Percentiles rank a stretch among this genome's conserved stretches.
Evolutionary conservation across 2,888 invertebrate species (phyloP).

Genomic region (Chrysodeixis includens): DNA sequence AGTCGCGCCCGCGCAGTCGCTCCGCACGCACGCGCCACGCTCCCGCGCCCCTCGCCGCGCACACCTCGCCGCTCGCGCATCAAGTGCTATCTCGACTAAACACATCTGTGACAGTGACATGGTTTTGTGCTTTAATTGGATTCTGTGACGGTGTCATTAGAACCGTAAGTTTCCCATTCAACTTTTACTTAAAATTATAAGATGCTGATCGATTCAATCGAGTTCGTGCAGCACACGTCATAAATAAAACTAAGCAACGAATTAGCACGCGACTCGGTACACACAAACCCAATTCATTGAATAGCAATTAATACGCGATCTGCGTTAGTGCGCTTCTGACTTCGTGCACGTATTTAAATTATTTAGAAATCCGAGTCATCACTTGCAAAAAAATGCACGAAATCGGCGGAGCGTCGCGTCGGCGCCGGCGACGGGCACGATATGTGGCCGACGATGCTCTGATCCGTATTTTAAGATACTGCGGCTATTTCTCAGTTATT

Average conservation of each 20-base stretch:
- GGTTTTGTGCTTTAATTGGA: conserved; percentile 85
- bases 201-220: conserved; percentile 46
- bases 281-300: conserved; percentile 79
- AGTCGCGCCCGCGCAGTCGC: conserved; percentile 55
- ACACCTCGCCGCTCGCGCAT: conserved; percentile 64
- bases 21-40: conserved; percentile 65
- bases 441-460: conserved; percentile 58
- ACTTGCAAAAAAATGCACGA: conserved; percentile 86
- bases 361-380: conserved; percentile 87
- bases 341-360: conserved; percentile 88
- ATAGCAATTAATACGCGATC: conserved; percentile 75
- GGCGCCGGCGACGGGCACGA: conserved; percentile 66
- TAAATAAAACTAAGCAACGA: conserved; percentile 57
- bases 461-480: conserved; percentile 50
- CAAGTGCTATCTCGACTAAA: conserved; percentile 69
- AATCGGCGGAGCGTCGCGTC: conserved; percentile 81
- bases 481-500: conserved; percentile 27
- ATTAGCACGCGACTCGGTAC: conserved; percentile 72
- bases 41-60: conserved; percentile 58
- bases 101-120: conserved; percentile 85
- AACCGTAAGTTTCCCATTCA: conserved; percentile 75
- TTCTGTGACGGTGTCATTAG: conserved; percentile 78
- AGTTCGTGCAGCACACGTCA: conserved; percentile 56
- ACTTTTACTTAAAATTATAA: conserved; percentile 52
- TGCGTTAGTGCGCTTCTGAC: conserved; percentile 72